phyloP scores from a whole-genome alignment of 1,140 invertebrate genomes.

The Diorhabda elongata region DNA sequence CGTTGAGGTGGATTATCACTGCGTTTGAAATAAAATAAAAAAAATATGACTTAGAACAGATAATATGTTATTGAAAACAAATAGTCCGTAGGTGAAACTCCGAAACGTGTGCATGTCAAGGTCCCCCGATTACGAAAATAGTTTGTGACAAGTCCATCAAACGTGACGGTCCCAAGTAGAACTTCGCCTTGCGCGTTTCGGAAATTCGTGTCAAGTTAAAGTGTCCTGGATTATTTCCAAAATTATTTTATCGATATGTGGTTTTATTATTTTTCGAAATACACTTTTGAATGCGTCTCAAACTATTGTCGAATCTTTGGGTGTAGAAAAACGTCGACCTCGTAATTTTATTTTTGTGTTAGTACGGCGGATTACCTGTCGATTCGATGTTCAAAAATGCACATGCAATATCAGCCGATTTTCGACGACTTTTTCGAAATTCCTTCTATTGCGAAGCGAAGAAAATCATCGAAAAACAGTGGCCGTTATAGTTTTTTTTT shows the following conservation, averaged over 20 bases:
- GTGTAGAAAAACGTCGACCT: neutral
- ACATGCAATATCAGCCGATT: too few species aligned
- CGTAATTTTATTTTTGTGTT: neutral
- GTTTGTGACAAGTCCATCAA: slow-evolving; percentile 2
- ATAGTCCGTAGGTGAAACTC: neutral
- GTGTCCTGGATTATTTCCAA: neutral
- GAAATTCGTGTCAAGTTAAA: slow-evolving; percentile 2
- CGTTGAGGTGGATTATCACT: too few species aligned
- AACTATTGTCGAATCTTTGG: neutral
- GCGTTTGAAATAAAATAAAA: too few species aligned
- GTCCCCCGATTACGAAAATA: neutral
- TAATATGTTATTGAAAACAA: too few species aligned
- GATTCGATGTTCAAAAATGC: too few species aligned
- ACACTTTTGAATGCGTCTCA: too few species aligned
- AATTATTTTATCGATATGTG: neutral
- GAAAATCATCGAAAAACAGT: too few species aligned
- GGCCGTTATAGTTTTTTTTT: too few species aligned
- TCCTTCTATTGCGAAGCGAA: too few species aligned
- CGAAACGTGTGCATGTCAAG: neutral
- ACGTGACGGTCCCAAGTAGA: slow-evolving; percentile 1
- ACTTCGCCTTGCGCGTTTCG: neutral
- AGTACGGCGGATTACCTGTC: neutral
- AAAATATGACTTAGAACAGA: too few species aligned
- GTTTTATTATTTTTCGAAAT: too few species aligned
- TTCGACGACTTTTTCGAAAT: too few species aligned